Evolutionary conservation across 2,888 invertebrate species (phyloP).

Genomic region (Eupithecia vulgata): DNA sequence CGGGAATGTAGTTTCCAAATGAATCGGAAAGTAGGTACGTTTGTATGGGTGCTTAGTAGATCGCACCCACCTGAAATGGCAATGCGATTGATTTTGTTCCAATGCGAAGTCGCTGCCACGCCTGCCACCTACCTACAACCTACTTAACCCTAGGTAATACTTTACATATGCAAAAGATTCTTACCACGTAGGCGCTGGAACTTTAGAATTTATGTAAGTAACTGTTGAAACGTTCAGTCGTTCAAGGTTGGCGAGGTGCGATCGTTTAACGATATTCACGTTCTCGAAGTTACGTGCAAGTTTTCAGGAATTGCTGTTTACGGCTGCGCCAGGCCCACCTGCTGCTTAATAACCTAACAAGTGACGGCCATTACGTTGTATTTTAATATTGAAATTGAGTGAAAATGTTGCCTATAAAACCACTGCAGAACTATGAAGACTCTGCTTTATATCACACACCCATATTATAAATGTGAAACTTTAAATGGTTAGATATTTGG

Average conservation of each 20-base stretch:
- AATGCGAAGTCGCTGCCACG: background rate
- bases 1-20: no score
- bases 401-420: background rate
- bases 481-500: no score
- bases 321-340: constrained; percentile 12
- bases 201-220: constrained; percentile 15
- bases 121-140: background rate
- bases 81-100: background rate
- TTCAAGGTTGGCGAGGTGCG: constrained; percentile 14
- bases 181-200: constrained; percentile 13
- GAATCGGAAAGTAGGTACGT: no score
- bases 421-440: background rate
- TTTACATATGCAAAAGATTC: constrained; percentile 6
- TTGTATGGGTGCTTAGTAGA: no score
- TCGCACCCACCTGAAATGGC: no score
- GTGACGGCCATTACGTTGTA: background rate
- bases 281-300: constrained; percentile 22
- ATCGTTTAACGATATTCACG: constrained; percentile 27
- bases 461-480: no score
- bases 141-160: background rate
- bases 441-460: no score
- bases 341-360: constrained; percentile 14
- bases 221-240: constrained; percentile 12
- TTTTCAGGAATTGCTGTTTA: constrained; percentile 30
- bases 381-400: background rate